phyloP scores from a whole-genome alignment of 2,113 vertebrate species.

The Balaeniceps rex region DNA sequence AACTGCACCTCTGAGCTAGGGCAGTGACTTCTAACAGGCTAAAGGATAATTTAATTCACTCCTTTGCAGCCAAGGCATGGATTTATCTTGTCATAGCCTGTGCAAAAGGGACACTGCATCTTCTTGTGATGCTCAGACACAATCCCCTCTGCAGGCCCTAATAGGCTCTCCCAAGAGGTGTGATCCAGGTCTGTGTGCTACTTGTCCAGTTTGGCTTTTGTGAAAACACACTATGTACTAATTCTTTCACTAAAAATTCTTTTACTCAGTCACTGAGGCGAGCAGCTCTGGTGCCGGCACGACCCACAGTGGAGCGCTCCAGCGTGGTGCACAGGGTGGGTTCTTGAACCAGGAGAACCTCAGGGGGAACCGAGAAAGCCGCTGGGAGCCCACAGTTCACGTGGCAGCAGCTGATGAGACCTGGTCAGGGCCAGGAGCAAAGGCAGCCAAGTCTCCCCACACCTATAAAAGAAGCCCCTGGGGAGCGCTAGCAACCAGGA shows the following conservation, averaged over 20 bases:
- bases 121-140: background rate
- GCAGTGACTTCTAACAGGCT: background rate
- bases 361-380: no score
- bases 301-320: no score
- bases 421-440: no score
- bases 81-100: background rate
- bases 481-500: no score
- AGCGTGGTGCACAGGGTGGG: no score
- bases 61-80: background rate
- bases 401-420: no score
- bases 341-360: no score
- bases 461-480: no score
- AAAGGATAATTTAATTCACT: background rate
- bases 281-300: no score
- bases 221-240: background rate
- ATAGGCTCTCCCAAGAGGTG: background rate
- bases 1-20: background rate
- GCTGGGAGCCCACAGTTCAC: no score
- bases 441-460: no score
- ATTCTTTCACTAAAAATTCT: background rate
- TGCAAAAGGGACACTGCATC: background rate
- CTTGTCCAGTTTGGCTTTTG: background rate
- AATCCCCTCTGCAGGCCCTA: background rate
- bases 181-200: background rate
- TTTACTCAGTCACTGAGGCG: background rate